A percentile compares a stretch with the other conserved stretches of the same genome.
phyloP scores from a whole-genome alignment of 1,140 invertebrate genomes.

The Eueides isabella region DNA sequence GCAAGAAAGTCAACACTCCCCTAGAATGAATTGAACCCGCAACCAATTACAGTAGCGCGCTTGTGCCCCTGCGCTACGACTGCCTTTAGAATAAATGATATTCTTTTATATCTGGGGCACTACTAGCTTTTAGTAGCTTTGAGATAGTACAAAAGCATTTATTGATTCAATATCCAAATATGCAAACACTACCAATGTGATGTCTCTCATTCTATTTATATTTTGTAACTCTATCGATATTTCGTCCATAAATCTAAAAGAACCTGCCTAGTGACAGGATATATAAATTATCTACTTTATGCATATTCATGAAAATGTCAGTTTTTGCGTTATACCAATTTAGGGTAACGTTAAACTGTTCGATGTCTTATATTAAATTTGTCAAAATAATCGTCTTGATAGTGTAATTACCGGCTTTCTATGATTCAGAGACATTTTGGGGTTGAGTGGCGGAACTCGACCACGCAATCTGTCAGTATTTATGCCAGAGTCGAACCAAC shows the following conservation, averaged over 20 bases:
- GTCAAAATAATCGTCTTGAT: no score
- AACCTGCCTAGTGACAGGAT: conserved; percentile 36
- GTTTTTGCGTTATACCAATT: conserved; percentile 33
- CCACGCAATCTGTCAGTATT: no score
- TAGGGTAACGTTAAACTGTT: conserved; percentile 7
- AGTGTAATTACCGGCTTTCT: not conserved
- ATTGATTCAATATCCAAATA: not conserved
- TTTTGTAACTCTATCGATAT: conserved; percentile 17
- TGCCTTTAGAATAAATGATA: no score
- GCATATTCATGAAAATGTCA: conserved; percentile 43
- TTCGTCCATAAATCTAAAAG: conserved; percentile 37
- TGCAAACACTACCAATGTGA: not conserved
- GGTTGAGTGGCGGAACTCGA: no score
- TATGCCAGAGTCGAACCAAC: not conserved
- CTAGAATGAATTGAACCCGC: no score
- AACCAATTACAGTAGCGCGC: no score
- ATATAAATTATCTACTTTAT: conserved; percentile 48
- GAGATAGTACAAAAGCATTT: no score
- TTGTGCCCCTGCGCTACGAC: no score
- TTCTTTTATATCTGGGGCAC: no score
- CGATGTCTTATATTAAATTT: conserved; percentile 9
- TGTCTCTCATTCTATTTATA: not conserved
- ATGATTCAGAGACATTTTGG: not conserved
- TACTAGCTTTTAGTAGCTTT: no score
- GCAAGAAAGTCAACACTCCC: no score